phyloP scores from a whole-genome alignment of 2,888 invertebrate species.

The Byasa hedistus region DNA sequence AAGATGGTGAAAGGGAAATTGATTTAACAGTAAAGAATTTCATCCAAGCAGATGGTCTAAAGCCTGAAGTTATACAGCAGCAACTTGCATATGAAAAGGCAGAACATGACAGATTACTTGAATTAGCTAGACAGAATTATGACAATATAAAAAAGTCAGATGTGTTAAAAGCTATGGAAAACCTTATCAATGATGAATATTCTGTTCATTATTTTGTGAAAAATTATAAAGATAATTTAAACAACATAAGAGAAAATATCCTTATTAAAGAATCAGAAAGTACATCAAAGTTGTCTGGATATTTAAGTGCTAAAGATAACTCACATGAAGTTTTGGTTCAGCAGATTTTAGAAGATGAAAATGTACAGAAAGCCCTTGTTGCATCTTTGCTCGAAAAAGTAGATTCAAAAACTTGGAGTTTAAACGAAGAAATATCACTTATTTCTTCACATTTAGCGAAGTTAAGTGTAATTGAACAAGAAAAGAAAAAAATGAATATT shows the following conservation, averaged over 20 bases:
- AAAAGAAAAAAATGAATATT: conserved; percentile 83
- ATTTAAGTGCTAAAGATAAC: conserved; percentile 82
- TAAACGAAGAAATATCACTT: conserved; percentile 86
- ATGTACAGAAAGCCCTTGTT: conserved; percentile 86
- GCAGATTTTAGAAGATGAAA: conserved; percentile 83
- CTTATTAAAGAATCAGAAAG: conserved; percentile 80
- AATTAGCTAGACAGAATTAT: conserved; percentile 79
- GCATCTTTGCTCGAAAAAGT: conserved; percentile 85
- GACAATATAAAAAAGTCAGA: conserved; percentile 83
- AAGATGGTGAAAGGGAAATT: conserved; percentile 83
- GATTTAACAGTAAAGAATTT: conserved; percentile 82
- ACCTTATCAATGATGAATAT: conserved; percentile 83
- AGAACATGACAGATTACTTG: conserved; percentile 83
- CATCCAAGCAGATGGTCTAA: conserved; percentile 78
- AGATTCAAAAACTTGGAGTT: conserved; percentile 87
- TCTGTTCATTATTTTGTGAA: conserved; percentile 80
- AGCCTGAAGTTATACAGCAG: conserved; percentile 81
- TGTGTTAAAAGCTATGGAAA: conserved; percentile 85
- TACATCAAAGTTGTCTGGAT: conserved; percentile 78
- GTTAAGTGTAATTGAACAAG: conserved; percentile 86
- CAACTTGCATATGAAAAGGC: conserved; percentile 83
- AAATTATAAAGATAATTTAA: conserved; percentile 82
- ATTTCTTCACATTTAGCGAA: conserved; percentile 86
- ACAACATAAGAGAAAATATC: conserved; percentile 83
- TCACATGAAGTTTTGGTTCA: conserved; percentile 80